Base-by-base conservation (phyloP, 2,113 vertebrate species). In the Oceanodroma tethys region DNA sequence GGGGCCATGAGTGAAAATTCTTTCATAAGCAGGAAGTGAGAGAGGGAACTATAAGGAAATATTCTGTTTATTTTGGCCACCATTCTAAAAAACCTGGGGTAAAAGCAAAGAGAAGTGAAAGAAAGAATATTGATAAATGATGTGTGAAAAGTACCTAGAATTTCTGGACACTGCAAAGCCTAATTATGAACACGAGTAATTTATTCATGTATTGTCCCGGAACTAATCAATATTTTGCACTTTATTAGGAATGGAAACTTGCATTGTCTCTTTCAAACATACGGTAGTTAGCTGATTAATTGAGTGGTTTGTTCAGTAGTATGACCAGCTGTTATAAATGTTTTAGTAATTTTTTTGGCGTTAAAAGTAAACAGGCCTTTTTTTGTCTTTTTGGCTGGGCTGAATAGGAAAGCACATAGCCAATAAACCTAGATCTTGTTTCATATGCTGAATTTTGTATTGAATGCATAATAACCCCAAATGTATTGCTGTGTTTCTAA, bases 1-100 rank as follows among this genome's bases (percentile, higher is more conserved):
- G 97, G 95, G 96, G 95, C 96, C 81, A 55, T 34, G 78, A 95
- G 89, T 88, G 86, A 97, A 95, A 97, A 97, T 97, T 96, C 95
- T 93, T 97, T 97, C 94, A 91, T 95, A 95, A 97, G 97, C 94
- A 97, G 97, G 96, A 98, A 98, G 96, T 72, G 80, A 95, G 93
- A 95, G 83, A 83, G 82, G 36, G 93, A 93, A 84, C 53, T 96
- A 82, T 90, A 94, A 91, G 96, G 95, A 96, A 97, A 95, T 95
- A 95, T 86, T 92, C 80, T 91, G 96, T 93, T 98, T 96, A 89
- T 95, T 93, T 97, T 98, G 97, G 96, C 92, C 52, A 73, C 59
- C n/a, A 26, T 73, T 95, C 91, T 92, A 71, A 96, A 97, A 95
- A 93, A 79, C 6, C 27, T 62, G 9, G 53, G 36, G 60, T 93